Evolutionary conservation across 1,140 invertebrate species (phyloP), one percentile per base, ranked within the genome.

Genomic region (Neodiprion pinetum): DNA sequence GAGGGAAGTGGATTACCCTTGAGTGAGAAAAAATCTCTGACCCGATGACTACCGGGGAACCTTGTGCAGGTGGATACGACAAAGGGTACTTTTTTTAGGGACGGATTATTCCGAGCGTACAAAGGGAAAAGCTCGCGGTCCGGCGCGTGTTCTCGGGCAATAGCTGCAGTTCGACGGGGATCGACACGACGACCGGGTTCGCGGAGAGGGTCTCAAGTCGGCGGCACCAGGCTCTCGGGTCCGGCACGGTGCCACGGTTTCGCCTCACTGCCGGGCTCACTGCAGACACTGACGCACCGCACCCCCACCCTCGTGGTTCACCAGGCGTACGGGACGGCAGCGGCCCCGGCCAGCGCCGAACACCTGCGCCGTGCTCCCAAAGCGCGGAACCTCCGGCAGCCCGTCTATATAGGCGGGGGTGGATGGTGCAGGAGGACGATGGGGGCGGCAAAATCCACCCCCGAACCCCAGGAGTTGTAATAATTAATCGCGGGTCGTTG

Each of bases 241-340:
- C 84, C 85, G 85, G 85, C 83, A 84, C 85, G 84, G 84, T 85
- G 84, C 82, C 82, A 85, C 86, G 84, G 85, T 86, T 84, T 85
- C 83, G 84, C 83, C 85, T 86, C 85, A 86, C 85, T 85, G 85
- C 85, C 82, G 85, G 85, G 85, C 85, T 87, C 85, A 86, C 85
- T 86, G 86, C 86, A 87, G 85, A 79, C 82, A 82, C 81, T 86
- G 85, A 87, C 85, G 85, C 85, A 87, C 85, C 85, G 80, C 17
- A 14, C 67, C 40, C 40, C 67, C 67, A 69, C 67, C 67, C 67
- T 47, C 40, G 67, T 23, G 40, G 71, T 73, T 72, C 73, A 77
- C 70, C 78, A 80, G 77, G 76, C 74, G 73, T 77, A 78, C 77
- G 73, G 73, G 77, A 80, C 79, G 81, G 78, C 70, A 79, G 80